These are phyloP conservation scores for Hormaphis cornu DNA, from an alignment of 1,140 invertebrate genomes.

Conservation along the genomic window DNA sequence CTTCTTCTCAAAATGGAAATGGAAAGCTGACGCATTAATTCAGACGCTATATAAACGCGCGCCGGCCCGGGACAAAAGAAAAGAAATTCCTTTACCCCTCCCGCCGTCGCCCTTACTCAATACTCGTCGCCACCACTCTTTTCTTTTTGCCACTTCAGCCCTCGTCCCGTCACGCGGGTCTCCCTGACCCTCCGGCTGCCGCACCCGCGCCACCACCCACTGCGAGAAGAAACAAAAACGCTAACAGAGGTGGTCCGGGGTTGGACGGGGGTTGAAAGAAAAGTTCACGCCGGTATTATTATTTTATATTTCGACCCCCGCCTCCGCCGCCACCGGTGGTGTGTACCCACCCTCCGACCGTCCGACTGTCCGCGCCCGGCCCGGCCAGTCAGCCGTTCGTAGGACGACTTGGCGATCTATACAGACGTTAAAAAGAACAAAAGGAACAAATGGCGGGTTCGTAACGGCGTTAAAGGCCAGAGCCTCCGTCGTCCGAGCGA, in stretches of 20 bases:
- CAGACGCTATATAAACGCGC: constrained; percentile 22
- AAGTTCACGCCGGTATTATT: constrained; percentile 29
- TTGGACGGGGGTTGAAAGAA: constrained; percentile 16
- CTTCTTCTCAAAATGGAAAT: constrained; percentile 33
- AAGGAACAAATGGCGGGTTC: constrained; percentile 31
- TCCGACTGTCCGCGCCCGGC: neutral
- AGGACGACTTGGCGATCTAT: constrained; percentile 25
- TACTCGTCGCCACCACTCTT: neutral
- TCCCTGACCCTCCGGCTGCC: no score
- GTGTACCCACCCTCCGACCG: neutral
- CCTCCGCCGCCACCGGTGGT: neutral
- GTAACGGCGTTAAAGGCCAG: constrained; percentile 21
- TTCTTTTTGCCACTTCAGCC: neutral
- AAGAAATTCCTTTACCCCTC: constrained; percentile 21
- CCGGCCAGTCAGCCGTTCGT: neutral
- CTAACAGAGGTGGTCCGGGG: neutral
- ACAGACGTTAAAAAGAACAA: constrained; percentile 32
- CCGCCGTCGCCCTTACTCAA: neutral
- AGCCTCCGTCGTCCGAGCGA: neutral
- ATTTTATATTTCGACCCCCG: constrained; percentile 23
- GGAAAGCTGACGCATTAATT: constrained; percentile 33
- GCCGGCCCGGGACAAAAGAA: constrained; percentile 24
- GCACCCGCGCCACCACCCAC: neutral
- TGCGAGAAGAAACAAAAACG: constrained; percentile 29
- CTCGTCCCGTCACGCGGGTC: neutral